Conservation (phyloP, 2,797 vertebrate genomes). For the Tauraco hartlaubi region DNA sequence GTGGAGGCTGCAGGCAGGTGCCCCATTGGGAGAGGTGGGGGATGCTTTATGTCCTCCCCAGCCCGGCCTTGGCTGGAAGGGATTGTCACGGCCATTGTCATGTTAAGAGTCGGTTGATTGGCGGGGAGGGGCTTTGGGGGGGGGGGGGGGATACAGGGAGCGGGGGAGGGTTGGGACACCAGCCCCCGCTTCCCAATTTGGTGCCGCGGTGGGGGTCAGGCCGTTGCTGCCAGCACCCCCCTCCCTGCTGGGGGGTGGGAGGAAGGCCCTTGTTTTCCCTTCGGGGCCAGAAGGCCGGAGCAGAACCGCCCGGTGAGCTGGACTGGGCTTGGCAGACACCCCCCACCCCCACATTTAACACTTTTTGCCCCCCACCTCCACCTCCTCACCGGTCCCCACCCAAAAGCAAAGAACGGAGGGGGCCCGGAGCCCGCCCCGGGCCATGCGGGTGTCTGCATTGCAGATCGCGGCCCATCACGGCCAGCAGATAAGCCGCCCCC, state of each 20-base stretch:
- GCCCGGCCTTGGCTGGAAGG: not conserved
- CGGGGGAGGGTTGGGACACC: not conserved
- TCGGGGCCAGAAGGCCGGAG: not conserved
- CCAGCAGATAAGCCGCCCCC: not conserved
- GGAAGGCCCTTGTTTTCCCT: not conserved
- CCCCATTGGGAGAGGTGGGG: not conserved
- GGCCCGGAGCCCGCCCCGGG: not conserved
- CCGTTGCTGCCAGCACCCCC: not conserved
- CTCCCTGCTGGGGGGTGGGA: not conserved
- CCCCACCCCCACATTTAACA: not conserved
- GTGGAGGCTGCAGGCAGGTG: no score
- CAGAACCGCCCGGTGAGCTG: not conserved
- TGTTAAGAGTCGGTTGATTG: slow-evolving; percentile 67
- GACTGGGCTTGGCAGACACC: not conserved
- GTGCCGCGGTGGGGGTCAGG: not conserved
- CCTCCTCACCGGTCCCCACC: not conserved
- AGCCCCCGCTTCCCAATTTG: not conserved
- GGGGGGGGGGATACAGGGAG: not conserved
- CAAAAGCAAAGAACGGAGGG: not conserved
- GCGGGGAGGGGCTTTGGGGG: not conserved
- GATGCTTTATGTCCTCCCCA: slow-evolving; percentile 36
- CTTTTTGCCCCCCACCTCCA: not conserved
- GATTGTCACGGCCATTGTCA: slow-evolving; percentile 67
- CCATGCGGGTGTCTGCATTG: slow-evolving; percentile 23
- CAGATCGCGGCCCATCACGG: not conserved